These are phyloP conservation scores for Antechinus flavipes DNA, from an alignment of 2,113 vertebrate species.

Conservation along the genomic window DNA sequence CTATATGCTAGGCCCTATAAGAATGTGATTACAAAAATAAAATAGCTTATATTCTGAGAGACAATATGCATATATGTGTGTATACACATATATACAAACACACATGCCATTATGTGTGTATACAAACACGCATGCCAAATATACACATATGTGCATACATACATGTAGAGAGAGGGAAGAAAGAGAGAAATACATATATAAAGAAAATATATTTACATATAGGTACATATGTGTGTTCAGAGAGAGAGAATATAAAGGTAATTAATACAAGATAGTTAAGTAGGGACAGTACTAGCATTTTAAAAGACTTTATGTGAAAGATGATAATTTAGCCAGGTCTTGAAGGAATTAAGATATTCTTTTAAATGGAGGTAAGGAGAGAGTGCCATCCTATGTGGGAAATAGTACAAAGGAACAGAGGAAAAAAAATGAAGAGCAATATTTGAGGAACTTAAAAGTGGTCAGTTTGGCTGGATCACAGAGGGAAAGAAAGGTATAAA, in stretches of 20 bases:
- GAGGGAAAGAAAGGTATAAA: background rate
- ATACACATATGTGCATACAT: background rate
- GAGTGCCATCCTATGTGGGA: background rate
- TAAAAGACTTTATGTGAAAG: background rate
- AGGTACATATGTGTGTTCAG: background rate
- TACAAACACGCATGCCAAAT: background rate
- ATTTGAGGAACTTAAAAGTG: too few species aligned
- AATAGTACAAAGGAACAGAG: background rate
- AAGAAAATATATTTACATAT: background rate
- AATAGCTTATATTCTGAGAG: background rate
- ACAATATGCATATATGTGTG: background rate
- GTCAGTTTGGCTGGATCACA: too few species aligned
- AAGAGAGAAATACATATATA: too few species aligned
- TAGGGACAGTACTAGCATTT: background rate
- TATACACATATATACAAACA: background rate
- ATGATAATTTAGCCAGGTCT: background rate
- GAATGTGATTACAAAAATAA: background rate
- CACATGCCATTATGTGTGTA: background rate
- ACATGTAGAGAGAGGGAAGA: background rate
- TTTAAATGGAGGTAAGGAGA: background rate
- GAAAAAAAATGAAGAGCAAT: background rate
- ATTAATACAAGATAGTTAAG: background rate
- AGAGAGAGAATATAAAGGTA: background rate
- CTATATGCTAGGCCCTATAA: background rate
- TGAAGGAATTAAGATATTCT: background rate